Percentiles rank a stretch among this genome's conserved stretches.
These are phyloP conservation scores for Eretmochelys imbricata DNA, from an alignment of 2,113 vertebrate genomes.

Conservation along the genomic window DNA sequence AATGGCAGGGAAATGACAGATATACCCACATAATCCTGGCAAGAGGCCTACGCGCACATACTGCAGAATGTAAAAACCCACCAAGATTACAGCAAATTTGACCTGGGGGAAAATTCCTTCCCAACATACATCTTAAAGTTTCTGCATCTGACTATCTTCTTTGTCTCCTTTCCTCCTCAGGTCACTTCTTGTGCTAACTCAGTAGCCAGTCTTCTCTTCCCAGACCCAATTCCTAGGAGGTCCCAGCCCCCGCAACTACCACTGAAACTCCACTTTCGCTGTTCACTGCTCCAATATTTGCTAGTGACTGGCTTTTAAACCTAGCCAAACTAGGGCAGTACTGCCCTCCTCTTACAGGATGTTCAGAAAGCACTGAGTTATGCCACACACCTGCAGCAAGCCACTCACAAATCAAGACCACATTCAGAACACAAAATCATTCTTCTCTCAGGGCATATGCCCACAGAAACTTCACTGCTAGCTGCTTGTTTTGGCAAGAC, in stretches of 20 bases:
- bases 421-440: neutral
- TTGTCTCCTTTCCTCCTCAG: neutral
- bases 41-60: neutral
- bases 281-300: neutral
- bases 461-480: neutral
- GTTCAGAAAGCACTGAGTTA: too few relatives aligned
- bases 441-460: neutral
- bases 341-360: neutral
- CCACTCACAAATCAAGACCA: neutral
- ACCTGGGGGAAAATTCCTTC: neutral
- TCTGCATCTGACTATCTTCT: neutral
- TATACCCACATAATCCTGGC: neutral
- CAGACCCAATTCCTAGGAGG: neutral
- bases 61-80: too few relatives aligned
- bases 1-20: neutral
- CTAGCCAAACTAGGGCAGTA: neutral
- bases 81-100: too few relatives aligned
- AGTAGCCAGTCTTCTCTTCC: neutral
- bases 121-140: neutral
- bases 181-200: neutral
- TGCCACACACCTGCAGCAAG: neutral
- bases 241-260: too few relatives aligned
- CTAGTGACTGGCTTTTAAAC: neutral
- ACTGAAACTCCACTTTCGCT: neutral
- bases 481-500: neutral